Conservation (phyloP, 2,888 invertebrate species). For the Drosophila atripex region DNA sequence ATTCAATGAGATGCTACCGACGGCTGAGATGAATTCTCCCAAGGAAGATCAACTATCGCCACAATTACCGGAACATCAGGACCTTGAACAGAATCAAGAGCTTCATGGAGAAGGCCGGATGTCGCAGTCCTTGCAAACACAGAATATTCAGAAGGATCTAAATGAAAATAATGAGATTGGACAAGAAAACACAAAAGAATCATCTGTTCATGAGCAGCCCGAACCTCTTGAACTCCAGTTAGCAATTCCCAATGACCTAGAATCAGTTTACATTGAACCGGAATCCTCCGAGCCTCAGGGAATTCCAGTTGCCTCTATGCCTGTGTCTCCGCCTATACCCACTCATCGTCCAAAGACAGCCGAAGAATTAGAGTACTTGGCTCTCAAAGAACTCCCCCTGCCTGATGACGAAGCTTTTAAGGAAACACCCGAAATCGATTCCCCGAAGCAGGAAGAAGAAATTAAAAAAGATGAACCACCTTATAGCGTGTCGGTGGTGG, state of each 20-base stretch:
- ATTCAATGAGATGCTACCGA: not conserved
- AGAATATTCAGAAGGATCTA: not conserved
- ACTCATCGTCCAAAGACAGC: conserved; percentile 59
- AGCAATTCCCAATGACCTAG: not conserved
- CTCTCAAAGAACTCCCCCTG: conserved; percentile 25
- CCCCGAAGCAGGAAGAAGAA: not conserved
- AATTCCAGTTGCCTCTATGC: not conserved
- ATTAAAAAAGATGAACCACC: not conserved
- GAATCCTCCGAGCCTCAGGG: not conserved
- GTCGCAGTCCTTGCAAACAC: not conserved
- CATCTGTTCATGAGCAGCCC: not conserved
- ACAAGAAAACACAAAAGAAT: not conserved
- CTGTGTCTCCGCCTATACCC: conserved; percentile 60
- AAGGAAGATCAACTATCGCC: not conserved
- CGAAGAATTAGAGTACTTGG: conserved; percentile 42
- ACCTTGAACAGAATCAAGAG: not conserved
- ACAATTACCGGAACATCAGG: not conserved
- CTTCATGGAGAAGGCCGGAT: not conserved
- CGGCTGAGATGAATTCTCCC: not conserved
- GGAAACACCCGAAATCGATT: not conserved
- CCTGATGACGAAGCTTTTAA: not conserved
- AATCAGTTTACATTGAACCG: not conserved
- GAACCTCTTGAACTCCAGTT: not conserved
- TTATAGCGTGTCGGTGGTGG: not conserved
- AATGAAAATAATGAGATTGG: not conserved